phyloP scores from a whole-genome alignment of 2,113 vertebrate genomes.

The Anas platyrhynchos region DNA sequence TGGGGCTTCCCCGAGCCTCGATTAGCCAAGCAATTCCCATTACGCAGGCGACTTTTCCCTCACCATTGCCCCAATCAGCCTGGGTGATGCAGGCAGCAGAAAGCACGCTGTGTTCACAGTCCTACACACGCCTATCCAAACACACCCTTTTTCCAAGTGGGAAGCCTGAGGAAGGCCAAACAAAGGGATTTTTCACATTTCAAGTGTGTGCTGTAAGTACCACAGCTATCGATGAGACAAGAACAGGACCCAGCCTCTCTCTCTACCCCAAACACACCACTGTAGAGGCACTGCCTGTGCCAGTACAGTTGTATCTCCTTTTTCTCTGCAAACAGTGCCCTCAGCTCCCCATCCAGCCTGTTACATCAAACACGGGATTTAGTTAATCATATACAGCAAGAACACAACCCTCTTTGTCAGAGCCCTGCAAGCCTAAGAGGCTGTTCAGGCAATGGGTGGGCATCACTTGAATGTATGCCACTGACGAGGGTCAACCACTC shows the following conservation, averaged over 20 bases:
- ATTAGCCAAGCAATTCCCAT: background rate
- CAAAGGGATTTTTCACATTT: constrained; percentile 45
- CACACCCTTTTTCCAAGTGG: constrained; percentile 44
- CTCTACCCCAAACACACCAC: background rate
- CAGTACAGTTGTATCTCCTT: background rate
- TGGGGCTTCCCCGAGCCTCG: background rate
- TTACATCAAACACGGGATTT: background rate
- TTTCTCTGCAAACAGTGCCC: background rate
- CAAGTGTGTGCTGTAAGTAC: background rate
- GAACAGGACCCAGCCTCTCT: background rate
- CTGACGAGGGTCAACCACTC: background rate
- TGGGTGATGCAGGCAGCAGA: background rate
- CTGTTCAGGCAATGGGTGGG: background rate
- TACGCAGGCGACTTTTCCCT: fast-evolving
- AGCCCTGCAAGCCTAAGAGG: background rate
- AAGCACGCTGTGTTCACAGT: background rate
- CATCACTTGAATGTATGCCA: background rate
- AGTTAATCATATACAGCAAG: constrained; percentile 28
- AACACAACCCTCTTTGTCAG: constrained; percentile 51
- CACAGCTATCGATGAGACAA: background rate
- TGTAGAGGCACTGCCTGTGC: background rate
- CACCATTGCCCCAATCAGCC: fast-evolving
- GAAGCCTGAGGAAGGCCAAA: background rate
- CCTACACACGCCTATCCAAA: background rate
- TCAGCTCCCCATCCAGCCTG: background rate